Conservation (phyloP, 2,888 invertebrate species). For the Agonopterix heracliana region DNA sequence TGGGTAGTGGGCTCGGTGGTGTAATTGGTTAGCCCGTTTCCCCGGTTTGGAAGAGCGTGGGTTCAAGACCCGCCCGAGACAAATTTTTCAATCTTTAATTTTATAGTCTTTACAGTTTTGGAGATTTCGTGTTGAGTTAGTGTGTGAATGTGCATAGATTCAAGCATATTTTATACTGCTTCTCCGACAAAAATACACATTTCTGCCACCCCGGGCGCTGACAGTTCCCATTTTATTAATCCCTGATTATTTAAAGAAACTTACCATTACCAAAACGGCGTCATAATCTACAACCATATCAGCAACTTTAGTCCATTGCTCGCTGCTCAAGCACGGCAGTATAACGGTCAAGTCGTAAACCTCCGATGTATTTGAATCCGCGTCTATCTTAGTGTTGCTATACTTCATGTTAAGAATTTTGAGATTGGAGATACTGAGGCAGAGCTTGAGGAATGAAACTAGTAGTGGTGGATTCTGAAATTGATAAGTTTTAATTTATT, state of each 20-base stretch:
- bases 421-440: constrained; percentile 45
- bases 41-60: no score
- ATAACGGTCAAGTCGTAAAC: constrained; percentile 43
- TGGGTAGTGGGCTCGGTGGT: no score
- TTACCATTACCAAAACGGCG: constrained; percentile 44
- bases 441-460: constrained; percentile 45
- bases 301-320: constrained; percentile 47
- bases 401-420: constrained; percentile 61
- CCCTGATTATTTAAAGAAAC: constrained; percentile 19
- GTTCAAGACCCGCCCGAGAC: no score
- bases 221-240: no score
- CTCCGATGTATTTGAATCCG: constrained; percentile 18
- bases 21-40: no score
- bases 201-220: no score
- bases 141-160: no score
- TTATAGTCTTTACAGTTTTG: no score
- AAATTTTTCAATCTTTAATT: no score
- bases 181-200: no score
- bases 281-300: constrained; percentile 34
- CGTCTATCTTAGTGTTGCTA: constrained; percentile 47
- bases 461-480: constrained; percentile 49
- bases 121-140: no score
- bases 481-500: background rate
- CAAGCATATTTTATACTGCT: no score
- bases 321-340: constrained; percentile 44